These are phyloP conservation scores for Hemicrepidius hirtus DNA, from an alignment of 2,888 invertebrate species.

Conservation along the genomic window DNA sequence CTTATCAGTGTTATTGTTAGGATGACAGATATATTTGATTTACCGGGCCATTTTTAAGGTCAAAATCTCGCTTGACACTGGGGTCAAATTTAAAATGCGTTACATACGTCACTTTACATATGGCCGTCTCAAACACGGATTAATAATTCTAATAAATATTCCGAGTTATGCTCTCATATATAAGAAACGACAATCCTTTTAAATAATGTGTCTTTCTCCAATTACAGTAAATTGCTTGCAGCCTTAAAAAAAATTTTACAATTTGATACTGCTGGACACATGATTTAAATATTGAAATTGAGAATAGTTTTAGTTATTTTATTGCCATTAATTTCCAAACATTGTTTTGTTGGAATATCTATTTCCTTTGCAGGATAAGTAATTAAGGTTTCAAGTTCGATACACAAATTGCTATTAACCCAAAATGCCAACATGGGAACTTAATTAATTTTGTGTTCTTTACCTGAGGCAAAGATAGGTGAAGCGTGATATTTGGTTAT, in stretches of 20 bases:
- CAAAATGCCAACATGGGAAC: neutral
- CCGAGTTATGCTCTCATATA: constrained; percentile 15
- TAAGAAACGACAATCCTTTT: neutral
- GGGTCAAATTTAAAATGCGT: constrained; percentile 44
- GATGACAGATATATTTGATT: constrained; percentile 40
- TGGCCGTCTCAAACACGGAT: constrained; percentile 25
- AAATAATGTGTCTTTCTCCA: constrained; percentile 7
- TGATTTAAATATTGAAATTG: too few species aligned
- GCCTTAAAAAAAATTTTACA: too few species aligned
- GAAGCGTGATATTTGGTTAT: constrained; percentile 8
- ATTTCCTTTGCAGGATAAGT: too few species aligned
- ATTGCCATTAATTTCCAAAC: too few species aligned
- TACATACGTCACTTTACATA: constrained; percentile 37
- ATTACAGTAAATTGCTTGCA: constrained; percentile 6
- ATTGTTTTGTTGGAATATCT: too few species aligned
- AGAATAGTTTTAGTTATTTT: too few species aligned
- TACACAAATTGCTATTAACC: too few species aligned
- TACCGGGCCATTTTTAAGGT: constrained; percentile 32
- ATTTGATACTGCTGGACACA: too few species aligned
- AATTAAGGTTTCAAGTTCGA: too few species aligned
- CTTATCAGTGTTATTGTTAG: constrained; percentile 43
- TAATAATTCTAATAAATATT: constrained; percentile 30
- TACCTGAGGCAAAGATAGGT: neutral
- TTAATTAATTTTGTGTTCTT: constrained; percentile 17
- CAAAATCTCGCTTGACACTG: constrained; percentile 30